Conservation (phyloP, 2,888 invertebrate species). For the Ecdyonurus torrentis region DNA sequence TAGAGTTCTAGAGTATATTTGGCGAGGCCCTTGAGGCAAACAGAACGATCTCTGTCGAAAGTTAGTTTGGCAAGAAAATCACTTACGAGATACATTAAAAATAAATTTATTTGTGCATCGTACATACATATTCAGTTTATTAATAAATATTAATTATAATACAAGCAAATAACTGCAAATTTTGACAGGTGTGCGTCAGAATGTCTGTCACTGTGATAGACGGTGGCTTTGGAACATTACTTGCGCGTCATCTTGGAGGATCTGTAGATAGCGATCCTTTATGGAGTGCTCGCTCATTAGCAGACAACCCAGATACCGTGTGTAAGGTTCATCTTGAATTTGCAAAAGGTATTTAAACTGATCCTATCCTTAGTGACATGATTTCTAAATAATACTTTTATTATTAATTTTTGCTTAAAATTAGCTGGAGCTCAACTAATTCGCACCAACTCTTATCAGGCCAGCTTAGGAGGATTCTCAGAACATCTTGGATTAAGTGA, state of each 20-base stretch:
- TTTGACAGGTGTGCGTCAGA: neutral
- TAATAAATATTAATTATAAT: no score
- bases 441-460: constrained; percentile 81
- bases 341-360: constrained; percentile 39
- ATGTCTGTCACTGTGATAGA: constrained; percentile 24
- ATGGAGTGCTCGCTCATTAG: constrained; percentile 73
- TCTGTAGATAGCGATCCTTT: constrained; percentile 66
- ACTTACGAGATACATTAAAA: no score
- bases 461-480: constrained; percentile 57
- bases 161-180: no score
- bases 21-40: no score
- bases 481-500: constrained; percentile 51
- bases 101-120: no score
- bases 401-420: neutral
- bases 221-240: constrained; percentile 69
- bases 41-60: no score
- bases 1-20: no score
- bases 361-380: neutral
- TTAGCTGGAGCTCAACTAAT: constrained; percentile 78
- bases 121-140: no score
- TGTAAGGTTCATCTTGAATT: constrained; percentile 68
- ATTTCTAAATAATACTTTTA: neutral
- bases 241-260: constrained; percentile 45
- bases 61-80: no score
- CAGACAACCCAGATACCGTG: constrained; percentile 62